These are phyloP conservation scores for Siniperca undulata DNA, from an alignment of 2,797 vertebrate genomes.

Conservation along the genomic window DNA sequence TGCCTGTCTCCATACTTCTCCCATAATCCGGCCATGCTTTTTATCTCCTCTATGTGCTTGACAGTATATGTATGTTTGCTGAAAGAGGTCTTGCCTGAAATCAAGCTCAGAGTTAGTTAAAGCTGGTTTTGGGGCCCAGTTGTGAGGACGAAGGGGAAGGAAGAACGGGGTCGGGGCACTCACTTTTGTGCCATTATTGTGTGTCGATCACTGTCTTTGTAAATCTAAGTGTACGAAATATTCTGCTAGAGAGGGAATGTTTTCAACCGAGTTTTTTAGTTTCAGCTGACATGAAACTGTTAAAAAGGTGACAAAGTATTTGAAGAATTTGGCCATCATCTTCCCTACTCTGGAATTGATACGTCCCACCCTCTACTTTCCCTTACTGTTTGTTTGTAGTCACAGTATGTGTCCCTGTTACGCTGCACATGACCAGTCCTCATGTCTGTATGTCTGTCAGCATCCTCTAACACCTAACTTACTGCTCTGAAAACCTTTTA, in stretches of 20 bases:
- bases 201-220: slow-evolving; percentile 32
- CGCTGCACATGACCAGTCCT: slow-evolving; percentile 36
- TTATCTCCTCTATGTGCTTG: slow-evolving; percentile 46
- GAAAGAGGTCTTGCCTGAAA: slow-evolving; percentile 43
- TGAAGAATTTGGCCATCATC: slow-evolving; percentile 71
- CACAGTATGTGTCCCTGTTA: slow-evolving; percentile 56
- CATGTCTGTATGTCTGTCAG: slow-evolving; percentile 28
- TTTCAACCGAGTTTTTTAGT: slow-evolving; percentile 19
- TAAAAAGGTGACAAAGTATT: slow-evolving; percentile 65
- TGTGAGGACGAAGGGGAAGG: slow-evolving; percentile 59
- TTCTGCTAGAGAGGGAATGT: background rate
- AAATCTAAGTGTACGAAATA: slow-evolving; percentile 7
- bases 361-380: slow-evolving; percentile 73
- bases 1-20: slow-evolving; percentile 46
- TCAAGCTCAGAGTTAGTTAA: slow-evolving; percentile 45
- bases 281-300: slow-evolving; percentile 43
- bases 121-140: slow-evolving; percentile 71
- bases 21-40: slow-evolving; percentile 53
- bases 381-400: slow-evolving; percentile 69
- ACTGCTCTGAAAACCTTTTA: slow-evolving; percentile 5
- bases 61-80: slow-evolving; percentile 41
- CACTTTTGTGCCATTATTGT: slow-evolving; percentile 52
- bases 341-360: slow-evolving; percentile 63
- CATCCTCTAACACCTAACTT: slow-evolving; percentile 30
- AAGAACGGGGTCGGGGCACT: slow-evolving; percentile 55